These are phyloP conservation scores for Heteractis magnifica DNA, from an alignment of 92 coral and sea anemone species.

Conservation along the genomic window DNA sequence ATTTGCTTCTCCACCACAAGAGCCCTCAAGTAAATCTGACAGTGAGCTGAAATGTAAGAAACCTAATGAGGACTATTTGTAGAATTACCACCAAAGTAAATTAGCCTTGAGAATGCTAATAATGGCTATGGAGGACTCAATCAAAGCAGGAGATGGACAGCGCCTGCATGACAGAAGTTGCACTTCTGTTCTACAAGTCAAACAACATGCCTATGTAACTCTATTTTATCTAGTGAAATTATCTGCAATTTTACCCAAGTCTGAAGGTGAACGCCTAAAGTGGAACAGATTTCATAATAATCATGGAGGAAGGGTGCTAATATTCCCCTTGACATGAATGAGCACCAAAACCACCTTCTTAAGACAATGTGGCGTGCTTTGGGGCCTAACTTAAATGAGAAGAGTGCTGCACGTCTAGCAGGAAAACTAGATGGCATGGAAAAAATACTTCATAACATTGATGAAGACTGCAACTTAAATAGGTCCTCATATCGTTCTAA, in stretches of 20 bases:
- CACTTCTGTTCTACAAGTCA: slow-evolving; percentile 56
- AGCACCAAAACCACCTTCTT: slow-evolving; percentile 54
- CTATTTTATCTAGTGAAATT: slow-evolving; percentile 42
- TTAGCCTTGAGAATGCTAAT: slow-evolving; percentile 25
- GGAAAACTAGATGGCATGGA: slow-evolving; percentile 33
- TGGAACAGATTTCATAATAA: slow-evolving; percentile 61
- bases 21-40: too few relatives aligned
- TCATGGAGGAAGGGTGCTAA: slow-evolving; percentile 57
- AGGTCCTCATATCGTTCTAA: slow-evolving; percentile 16
- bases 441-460: slow-evolving; percentile 7
- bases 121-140: slow-evolving; percentile 48
- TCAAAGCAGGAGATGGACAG: slow-evolving; percentile 52
- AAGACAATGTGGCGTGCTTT: slow-evolving; percentile 60
- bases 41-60: neutral
- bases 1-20: slow-evolving; percentile 1
- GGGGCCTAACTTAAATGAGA: slow-evolving; percentile 61
- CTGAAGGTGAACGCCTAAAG: slow-evolving; percentile 49
- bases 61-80: slow-evolving; percentile 37
- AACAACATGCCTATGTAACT: slow-evolving; percentile 51
- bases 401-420: slow-evolving; percentile 57
- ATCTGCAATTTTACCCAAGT: slow-evolving; percentile 44
- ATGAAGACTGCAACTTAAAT: slow-evolving; percentile 40
- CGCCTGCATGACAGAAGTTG: slow-evolving; percentile 56
- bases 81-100: slow-evolving; percentile 55
- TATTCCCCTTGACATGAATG: slow-evolving; percentile 61